Conservation (phyloP, 2,888 invertebrate genomes). For the Flabesymbios commensalis region DNA sequence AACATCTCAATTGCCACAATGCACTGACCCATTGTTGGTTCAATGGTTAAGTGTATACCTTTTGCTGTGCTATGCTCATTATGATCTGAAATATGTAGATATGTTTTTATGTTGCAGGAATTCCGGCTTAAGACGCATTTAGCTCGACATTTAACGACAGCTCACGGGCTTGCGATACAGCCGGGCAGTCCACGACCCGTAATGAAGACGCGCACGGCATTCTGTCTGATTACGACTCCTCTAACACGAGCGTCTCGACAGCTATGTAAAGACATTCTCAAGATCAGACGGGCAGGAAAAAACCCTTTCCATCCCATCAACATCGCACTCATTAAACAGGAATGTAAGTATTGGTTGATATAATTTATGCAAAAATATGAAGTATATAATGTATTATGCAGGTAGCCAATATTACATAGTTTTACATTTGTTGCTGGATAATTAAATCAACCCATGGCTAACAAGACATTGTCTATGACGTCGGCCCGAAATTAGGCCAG, state of each 20-base stretch:
- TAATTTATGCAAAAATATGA: too few relatives aligned
- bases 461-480: too few relatives aligned
- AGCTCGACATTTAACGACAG: slow-evolving; percentile 89
- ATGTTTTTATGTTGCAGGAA: slow-evolving; percentile 67
- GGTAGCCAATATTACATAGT: too few relatives aligned
- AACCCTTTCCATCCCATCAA: slow-evolving; percentile 74
- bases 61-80: too few relatives aligned
- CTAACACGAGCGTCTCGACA: slow-evolving; percentile 87
- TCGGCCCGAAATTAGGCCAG: too few relatives aligned
- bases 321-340: slow-evolving; percentile 77
- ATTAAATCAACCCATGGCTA: too few relatives aligned
- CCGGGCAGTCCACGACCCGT: slow-evolving; percentile 84
- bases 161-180: slow-evolving; percentile 78
- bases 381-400: too few relatives aligned
- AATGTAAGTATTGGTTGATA: slow-evolving; percentile 70
- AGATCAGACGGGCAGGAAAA: slow-evolving; percentile 84
- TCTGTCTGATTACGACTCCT: slow-evolving; percentile 90
- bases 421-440: too few relatives aligned
- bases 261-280: slow-evolving; percentile 77
- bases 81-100: too few relatives aligned
- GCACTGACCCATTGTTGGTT: too few relatives aligned
- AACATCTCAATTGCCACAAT: too few relatives aligned
- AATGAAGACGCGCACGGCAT: slow-evolving; percentile 96
- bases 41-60: too few relatives aligned
- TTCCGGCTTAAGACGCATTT: slow-evolving; percentile 94